These are phyloP conservation scores for Gobius niger DNA, from an alignment of 2,113 vertebrate genomes.

Conservation along the genomic window DNA sequence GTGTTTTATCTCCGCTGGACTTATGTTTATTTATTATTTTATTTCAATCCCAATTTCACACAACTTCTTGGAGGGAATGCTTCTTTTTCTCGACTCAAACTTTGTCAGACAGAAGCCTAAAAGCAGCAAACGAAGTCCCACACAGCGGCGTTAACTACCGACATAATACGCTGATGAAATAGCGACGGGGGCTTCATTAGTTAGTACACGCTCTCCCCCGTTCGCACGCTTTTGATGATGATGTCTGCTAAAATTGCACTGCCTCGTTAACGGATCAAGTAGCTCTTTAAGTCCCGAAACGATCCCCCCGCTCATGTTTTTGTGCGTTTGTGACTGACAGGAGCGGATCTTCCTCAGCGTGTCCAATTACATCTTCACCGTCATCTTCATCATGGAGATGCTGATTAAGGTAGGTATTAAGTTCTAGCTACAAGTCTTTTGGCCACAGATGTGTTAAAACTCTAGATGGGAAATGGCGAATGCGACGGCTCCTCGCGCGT, in stretches of 20 bases:
- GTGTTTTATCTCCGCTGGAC: neutral
- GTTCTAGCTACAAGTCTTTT: too few species aligned
- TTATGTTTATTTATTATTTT: neutral
- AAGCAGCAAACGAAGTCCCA: constrained; percentile 5
- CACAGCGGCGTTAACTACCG: constrained; percentile 7
- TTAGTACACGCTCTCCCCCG: constrained; percentile 10
- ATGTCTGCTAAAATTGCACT: constrained; percentile 12
- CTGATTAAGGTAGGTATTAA: constrained; percentile 88
- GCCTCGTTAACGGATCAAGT: constrained; percentile 32
- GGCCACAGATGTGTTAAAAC: too few species aligned
- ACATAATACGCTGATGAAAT: constrained; percentile 30
- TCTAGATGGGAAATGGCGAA: too few species aligned
- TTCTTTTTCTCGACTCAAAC: too few species aligned
- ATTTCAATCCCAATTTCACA: neutral
- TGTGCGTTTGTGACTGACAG: constrained; percentile 68
- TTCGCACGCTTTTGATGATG: constrained; percentile 27
- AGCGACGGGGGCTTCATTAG: constrained; percentile 14
- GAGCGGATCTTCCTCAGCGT: constrained; percentile 89
- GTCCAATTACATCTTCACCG: constrained; percentile 95
- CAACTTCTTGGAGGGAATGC: too few species aligned
- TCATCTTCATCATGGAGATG: constrained; percentile 92
- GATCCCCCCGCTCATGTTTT: constrained; percentile 10
- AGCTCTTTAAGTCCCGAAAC: constrained; percentile 11
- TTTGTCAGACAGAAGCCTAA: neutral
- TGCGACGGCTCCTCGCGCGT: too few species aligned